These are phyloP conservation scores for Leptobrachium ailaonicum DNA, from an alignment of 2,113 vertebrate species.

Conservation along the genomic window DNA sequence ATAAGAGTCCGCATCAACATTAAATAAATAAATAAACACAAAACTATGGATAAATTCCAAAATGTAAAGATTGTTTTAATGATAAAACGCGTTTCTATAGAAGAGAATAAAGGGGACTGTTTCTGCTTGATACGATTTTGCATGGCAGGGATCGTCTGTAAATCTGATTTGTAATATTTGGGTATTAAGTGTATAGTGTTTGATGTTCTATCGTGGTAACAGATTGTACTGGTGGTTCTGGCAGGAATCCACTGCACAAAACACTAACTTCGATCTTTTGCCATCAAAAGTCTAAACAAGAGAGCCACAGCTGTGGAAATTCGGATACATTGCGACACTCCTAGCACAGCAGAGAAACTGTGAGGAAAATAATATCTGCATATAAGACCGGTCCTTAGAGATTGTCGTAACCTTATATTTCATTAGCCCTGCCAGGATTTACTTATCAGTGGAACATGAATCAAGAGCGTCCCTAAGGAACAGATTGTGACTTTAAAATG, in stretches of 20 bases:
- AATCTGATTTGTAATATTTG: slow-evolving; percentile 11
- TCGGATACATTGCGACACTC: background rate
- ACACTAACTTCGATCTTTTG: slow-evolving; percentile 1
- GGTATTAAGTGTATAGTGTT: background rate
- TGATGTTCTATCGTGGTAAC: slow-evolving; percentile 9
- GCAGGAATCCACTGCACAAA: slow-evolving; percentile 23
- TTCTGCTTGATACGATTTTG: background rate
- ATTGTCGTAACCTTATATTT: slow-evolving; percentile 46
- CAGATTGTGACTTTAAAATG: slow-evolving; percentile 49
- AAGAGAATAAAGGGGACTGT: background rate
- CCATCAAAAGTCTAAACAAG: slow-evolving; percentile 15
- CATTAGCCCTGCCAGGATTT: slow-evolving; percentile 49
- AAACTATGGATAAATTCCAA: no score
- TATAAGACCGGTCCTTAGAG: slow-evolving; percentile 46
- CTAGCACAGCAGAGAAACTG: slow-evolving; percentile 9
- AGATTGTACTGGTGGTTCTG: slow-evolving; percentile 32
- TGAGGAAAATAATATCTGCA: slow-evolving; percentile 44
- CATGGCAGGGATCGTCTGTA: background rate
- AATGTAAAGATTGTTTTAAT: no score
- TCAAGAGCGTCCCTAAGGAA: slow-evolving; percentile 48
- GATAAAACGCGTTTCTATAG: background rate
- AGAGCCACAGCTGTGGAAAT: background rate
- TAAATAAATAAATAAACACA: no score
- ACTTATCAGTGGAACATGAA: slow-evolving; percentile 48
- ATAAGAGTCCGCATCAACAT: no score